Evolutionary conservation across 1,140 invertebrate species (phyloP).

Genomic region (Delia radicum): DNA sequence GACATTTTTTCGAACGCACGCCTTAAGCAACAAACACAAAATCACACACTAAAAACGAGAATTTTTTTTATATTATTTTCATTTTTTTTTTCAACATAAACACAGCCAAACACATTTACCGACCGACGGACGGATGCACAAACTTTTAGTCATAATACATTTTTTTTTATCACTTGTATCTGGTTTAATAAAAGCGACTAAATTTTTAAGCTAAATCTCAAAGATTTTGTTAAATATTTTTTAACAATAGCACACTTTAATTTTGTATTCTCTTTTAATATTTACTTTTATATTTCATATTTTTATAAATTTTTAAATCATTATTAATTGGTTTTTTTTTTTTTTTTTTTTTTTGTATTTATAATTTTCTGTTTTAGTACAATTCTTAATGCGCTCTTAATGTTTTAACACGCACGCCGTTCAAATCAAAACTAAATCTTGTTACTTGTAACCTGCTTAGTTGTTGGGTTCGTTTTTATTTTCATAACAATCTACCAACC

Average conservation of each 20-base stretch:
- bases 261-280: background rate
- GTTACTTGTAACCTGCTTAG: background rate
- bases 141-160: background rate
- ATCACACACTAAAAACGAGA: background rate
- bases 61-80: background rate
- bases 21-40: background rate
- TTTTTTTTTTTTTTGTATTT: background rate
- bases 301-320: no score
- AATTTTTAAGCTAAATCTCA: background rate
- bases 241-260: background rate
- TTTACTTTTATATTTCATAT: background rate
- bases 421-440: conserved; percentile 22
- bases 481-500: no score
- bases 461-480: background rate
- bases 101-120: background rate
- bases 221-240: background rate
- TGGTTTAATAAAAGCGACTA: background rate
- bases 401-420: conserved; percentile 5
- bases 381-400: background rate
- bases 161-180: background rate
- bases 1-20: no score
- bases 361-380: background rate
- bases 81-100: background rate
- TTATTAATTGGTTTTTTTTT: background rate
- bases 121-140: background rate